A percentile compares a stretch with the other conserved stretches of the same genome.
phyloP scores from a whole-genome alignment of 2,113 vertebrate genomes.

The Damaliscus lunatus region DNA sequence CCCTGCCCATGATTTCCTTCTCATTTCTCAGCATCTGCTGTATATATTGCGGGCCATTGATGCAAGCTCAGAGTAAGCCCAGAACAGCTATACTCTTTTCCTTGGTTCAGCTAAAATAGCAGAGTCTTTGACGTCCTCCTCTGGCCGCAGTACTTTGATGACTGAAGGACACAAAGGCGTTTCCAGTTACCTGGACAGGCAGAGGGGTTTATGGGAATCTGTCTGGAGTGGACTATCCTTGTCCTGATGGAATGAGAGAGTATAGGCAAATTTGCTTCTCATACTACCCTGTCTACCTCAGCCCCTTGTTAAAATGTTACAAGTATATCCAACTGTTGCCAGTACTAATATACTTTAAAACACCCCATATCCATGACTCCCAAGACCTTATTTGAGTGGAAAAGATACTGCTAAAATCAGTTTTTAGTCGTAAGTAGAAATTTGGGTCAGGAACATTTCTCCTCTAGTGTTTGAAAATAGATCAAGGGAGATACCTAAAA shows the following conservation, averaged over 20 bases:
- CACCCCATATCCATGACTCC: background rate
- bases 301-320: constrained; percentile 29
- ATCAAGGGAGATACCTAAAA: constrained; percentile 31
- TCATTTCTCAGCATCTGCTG: constrained; percentile 61
- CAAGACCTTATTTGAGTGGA: constrained; percentile 23
- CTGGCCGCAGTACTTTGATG: background rate
- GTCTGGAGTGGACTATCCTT: background rate
- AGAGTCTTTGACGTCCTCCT: background rate
- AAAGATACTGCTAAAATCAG: constrained; percentile 19
- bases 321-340: background rate
- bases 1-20: constrained; percentile 69
- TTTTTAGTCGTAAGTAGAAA: constrained; percentile 23
- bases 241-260: background rate
- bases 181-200: background rate
- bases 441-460: constrained; percentile 47
- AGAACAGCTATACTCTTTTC: background rate
- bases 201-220: background rate
- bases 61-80: constrained; percentile 20
- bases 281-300: background rate
- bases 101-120: background rate
- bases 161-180: background rate
- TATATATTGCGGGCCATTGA: constrained; percentile 46
- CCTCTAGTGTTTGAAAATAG: constrained; percentile 44
- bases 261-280: background rate
- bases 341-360: constrained; percentile 19